phyloP scores from a whole-genome alignment of 2,888 invertebrate genomes.

The Lasioglossum calceatum region DNA sequence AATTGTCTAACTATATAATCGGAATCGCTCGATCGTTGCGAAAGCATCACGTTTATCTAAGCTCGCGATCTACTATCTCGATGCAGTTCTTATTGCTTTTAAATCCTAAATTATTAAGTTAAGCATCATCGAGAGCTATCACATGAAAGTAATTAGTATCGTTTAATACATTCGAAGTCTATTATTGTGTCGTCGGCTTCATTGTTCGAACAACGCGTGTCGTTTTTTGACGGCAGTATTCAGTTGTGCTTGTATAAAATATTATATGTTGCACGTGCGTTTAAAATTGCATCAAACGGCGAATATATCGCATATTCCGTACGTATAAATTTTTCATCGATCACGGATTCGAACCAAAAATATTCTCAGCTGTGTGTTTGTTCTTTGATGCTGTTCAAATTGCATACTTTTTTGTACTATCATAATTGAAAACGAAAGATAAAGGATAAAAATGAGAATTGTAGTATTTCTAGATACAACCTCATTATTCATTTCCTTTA shows the following conservation, averaged over 20 bases:
- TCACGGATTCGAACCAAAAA: not conserved
- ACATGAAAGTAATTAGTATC: slow-evolving; percentile 39
- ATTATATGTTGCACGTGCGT: not conserved
- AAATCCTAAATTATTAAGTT: slow-evolving; percentile 38
- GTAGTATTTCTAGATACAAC: too few species aligned
- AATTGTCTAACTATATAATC: not conserved
- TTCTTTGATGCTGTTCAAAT: not conserved
- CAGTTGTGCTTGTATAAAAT: not conserved
- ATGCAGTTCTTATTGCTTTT: slow-evolving; percentile 29
- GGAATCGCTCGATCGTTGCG: slow-evolving; percentile 3
- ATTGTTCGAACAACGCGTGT: not conserved
- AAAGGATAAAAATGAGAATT: not conserved
- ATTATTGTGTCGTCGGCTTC: slow-evolving; percentile 4
- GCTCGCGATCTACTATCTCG: slow-evolving; percentile 30
- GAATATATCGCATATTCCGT: not conserved
- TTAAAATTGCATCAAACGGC: not conserved
- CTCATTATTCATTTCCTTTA: too few species aligned
- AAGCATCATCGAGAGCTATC: slow-evolving; percentile 20
- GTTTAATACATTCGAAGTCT: slow-evolving; percentile 30
- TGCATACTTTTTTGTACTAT: not conserved
- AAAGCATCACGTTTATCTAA: slow-evolving; percentile 25
- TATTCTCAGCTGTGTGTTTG: not conserved
- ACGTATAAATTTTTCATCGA: too few species aligned
- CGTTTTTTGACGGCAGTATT: not conserved
- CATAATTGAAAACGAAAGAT: not conserved